Conservation (phyloP, 2,888 invertebrate genomes). For the Blomia tropicalis region DNA sequence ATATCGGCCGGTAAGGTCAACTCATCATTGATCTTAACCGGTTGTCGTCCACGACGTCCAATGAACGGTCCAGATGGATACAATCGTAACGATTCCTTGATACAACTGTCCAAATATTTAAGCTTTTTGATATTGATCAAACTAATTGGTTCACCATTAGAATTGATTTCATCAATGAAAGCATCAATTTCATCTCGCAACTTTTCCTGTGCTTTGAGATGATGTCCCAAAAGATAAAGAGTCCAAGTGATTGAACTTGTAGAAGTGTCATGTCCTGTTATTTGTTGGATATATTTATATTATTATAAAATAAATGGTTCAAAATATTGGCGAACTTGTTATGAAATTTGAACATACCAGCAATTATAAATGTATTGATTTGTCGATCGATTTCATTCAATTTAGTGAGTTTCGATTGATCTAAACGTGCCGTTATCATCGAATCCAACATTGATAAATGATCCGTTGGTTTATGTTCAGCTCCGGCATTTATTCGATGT, state of each 20-base stretch:
- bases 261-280: conserved; percentile 11
- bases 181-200: conserved; percentile 12
- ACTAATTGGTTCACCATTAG: background rate
- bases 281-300: background rate
- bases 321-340: background rate
- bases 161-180: background rate
- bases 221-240: conserved; percentile 16
- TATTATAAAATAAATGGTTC: background rate
- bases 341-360: background rate
- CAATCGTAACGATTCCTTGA: conserved; percentile 17
- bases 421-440: background rate
- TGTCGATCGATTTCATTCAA: conserved; percentile 1
- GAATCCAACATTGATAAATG: conserved; percentile 2
- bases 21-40: conserved; percentile 2
- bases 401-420: background rate
- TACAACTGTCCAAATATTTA: conserved; percentile 6
- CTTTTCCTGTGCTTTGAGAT: conserved; percentile 1
- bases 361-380: conserved; percentile 15
- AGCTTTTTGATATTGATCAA: background rate
- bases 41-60: conserved; percentile 1
- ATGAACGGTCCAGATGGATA: conserved; percentile 15
- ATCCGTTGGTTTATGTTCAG: background rate
- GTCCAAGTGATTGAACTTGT: conserved; percentile 15
- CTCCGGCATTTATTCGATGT: background rate
- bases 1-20: background rate